Conservation (phyloP, 2,888 invertebrate genomes). For the Cheilosia vernalis region DNA sequence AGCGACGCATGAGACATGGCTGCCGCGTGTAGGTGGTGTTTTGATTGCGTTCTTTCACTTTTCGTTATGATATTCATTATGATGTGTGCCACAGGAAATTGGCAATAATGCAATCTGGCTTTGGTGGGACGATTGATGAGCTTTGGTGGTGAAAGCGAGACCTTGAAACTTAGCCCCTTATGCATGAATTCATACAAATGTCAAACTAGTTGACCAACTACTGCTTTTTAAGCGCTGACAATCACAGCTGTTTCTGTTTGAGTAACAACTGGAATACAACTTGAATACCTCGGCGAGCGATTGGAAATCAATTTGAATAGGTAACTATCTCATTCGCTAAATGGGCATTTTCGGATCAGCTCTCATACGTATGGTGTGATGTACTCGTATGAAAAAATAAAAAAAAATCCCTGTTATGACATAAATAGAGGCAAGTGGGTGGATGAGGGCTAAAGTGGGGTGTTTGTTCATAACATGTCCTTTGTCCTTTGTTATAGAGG, state of each 20-base stretch:
- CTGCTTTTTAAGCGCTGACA: too few species aligned
- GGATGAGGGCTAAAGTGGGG: neutral
- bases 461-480: too few species aligned
- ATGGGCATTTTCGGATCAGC: constrained; percentile 12
- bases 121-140: neutral
- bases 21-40: constrained; percentile 55
- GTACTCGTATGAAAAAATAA: neutral
- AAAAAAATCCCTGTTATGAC: neutral
- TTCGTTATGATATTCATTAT: constrained; percentile 32
- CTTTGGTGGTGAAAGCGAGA: neutral
- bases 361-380: neutral
- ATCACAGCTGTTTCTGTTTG: neutral
- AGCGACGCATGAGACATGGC: constrained; percentile 44
- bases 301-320: constrained; percentile 22
- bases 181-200: too few species aligned
- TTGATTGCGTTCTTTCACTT: constrained; percentile 66
- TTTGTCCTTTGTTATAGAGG: too few species aligned
- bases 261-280: too few species aligned
- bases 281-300: neutral
- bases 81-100: constrained; percentile 20
- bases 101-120: neutral
- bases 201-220: too few species aligned
- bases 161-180: too few species aligned
- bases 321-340: constrained; percentile 4
- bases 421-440: neutral